phyloP scores from a whole-genome alignment of 2,113 vertebrate species.

The Ochotona princeps region DNA sequence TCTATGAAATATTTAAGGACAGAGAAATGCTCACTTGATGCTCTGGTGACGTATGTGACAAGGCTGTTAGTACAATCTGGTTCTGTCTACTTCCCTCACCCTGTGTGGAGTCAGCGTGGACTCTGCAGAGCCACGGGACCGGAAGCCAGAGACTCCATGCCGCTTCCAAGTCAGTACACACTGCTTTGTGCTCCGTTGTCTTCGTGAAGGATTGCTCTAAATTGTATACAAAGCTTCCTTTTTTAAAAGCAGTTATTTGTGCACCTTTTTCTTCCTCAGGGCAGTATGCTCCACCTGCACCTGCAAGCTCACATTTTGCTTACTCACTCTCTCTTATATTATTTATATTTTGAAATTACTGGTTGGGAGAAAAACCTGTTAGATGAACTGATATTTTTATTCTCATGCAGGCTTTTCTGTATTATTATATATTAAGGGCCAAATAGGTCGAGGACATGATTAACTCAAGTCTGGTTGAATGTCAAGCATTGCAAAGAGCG shows the following conservation, averaged over 20 bases:
- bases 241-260: constrained; percentile 31
- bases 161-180: not conserved
- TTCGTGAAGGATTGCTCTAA: constrained; percentile 14
- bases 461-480: not conserved
- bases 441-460: not conserved
- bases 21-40: constrained; percentile 32
- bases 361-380: constrained; percentile 6
- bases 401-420: constrained; percentile 13
- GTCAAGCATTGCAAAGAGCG: not conserved
- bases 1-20: constrained; percentile 31
- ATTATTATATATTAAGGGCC: not conserved
- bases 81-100: constrained; percentile 22
- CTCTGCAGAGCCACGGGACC: not conserved
- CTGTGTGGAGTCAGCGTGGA: not conserved
- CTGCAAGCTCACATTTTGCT: not conserved
- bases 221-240: constrained; percentile 7
- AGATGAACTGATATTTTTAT: constrained; percentile 25
- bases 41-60: not conserved
- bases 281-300: not conserved
- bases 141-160: not conserved
- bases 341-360: constrained; percentile 37
- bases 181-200: not conserved
- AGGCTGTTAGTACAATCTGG: not conserved
- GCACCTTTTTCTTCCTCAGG: too few species aligned
- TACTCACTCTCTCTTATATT: not conserved